Percentiles rank a stretch among this genome's conserved stretches.
Evolutionary conservation across 2,888 invertebrate genomes (phyloP).

Genomic region (Pollenia labialis): DNA sequence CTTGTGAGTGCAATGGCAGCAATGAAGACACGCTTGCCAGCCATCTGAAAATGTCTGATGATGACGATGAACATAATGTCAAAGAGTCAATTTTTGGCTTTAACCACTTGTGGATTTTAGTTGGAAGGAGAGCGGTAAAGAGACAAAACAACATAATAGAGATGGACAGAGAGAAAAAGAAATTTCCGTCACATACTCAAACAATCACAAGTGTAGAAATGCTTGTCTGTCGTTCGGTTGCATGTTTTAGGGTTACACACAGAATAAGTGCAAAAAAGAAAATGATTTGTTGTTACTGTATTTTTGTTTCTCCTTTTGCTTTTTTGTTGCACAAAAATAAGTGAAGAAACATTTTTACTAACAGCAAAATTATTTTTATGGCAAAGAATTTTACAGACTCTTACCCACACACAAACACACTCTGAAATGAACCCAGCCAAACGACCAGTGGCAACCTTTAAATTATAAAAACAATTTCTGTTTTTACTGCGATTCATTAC

Average conservation of each 20-base stretch:
- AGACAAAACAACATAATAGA: constrained; percentile 44
- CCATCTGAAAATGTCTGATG: constrained; percentile 70
- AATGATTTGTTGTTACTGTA: constrained; percentile 46
- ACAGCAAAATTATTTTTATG: constrained; percentile 64
- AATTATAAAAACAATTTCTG: constrained; percentile 35
- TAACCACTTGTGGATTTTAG: constrained; percentile 65
- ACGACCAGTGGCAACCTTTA: constrained; percentile 49
- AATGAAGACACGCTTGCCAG: constrained; percentile 65
- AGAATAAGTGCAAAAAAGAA: constrained; percentile 10
- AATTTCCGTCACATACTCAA: constrained; percentile 60
- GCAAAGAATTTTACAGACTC: constrained; percentile 37
- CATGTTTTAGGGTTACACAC: constrained; percentile 50
- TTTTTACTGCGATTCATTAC: constrained; percentile 58
- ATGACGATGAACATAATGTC: constrained; percentile 72
- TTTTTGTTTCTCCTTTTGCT: neutral
- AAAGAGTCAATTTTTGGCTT: constrained; percentile 72
- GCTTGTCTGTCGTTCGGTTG: constrained; percentile 20
- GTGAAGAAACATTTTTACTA: constrained; percentile 26
- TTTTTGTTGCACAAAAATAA: constrained; percentile 6
- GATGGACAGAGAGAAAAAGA: constrained; percentile 54
- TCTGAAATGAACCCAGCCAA: constrained; percentile 30
- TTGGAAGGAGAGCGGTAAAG: constrained; percentile 17
- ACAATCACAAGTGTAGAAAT: constrained; percentile 53
- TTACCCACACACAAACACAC: constrained; percentile 4
- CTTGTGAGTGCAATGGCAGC: constrained; percentile 66